A percentile compares a stretch with the other conserved stretches of the same genome.
These are phyloP conservation scores for Tryphoninae sp. DNA, from an alignment of 2,888 invertebrate genomes.

Conservation along the genomic window DNA sequence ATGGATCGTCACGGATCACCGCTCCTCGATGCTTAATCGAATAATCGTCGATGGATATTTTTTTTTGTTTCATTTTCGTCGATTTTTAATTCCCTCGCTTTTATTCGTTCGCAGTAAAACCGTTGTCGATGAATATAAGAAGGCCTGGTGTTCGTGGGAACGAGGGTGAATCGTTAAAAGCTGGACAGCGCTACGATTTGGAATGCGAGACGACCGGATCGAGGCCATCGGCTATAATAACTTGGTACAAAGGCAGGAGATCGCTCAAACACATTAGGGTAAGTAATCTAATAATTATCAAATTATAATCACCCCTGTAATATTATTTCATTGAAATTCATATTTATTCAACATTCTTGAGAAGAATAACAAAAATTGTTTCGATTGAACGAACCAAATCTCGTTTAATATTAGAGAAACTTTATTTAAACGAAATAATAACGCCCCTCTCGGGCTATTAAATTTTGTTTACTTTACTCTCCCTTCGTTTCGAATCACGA, in stretches of 20 bases:
- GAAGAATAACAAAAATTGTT: not conserved
- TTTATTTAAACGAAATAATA: not conserved
- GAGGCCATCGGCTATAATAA: constrained; percentile 91
- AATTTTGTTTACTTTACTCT: not conserved
- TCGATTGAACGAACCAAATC: not conserved
- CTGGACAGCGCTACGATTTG: constrained; percentile 92
- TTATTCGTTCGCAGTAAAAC: constrained; percentile 86
- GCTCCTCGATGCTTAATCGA: constrained; percentile 38
- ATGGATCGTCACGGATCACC: constrained; percentile 42
- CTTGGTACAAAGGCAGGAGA: constrained; percentile 94
- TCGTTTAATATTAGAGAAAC: not conserved
- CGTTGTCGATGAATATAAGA: constrained; percentile 90
- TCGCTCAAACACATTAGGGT: constrained; percentile 92
- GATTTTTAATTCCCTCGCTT: constrained; percentile 1
- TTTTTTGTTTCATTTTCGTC: not conserved
- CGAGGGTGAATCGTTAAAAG: constrained; percentile 85
- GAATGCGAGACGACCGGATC: constrained; percentile 93
- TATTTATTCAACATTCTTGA: not conserved
- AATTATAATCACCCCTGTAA: not conserved
- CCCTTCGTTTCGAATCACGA: not conserved
- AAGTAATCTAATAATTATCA: constrained; percentile 68
- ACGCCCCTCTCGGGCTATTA: not conserved
- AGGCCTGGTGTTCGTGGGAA: constrained; percentile 81
- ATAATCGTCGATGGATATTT: constrained; percentile 15
- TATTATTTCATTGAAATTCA: too few relatives aligned